phyloP scores from a whole-genome alignment of 2,113 vertebrate species.

The Prionailurus viverrinus region DNA sequence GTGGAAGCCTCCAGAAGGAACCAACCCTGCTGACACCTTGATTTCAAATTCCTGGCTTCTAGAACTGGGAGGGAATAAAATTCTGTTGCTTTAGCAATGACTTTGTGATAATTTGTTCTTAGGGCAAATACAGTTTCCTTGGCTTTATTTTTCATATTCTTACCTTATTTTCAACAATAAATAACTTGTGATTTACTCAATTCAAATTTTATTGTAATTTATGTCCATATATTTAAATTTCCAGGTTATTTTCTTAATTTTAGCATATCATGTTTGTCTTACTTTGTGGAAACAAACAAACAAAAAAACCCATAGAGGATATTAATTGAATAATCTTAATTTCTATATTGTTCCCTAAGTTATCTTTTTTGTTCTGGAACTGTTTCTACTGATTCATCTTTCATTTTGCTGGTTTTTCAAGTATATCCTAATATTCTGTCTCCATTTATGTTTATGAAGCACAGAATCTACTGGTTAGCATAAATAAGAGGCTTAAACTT shows the following conservation, averaged over 20 bases:
- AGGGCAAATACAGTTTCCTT: constrained; percentile 19
- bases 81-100: background rate
- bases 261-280: background rate
- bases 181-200: background rate
- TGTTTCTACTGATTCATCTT: background rate
- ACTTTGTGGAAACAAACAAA: background rate
- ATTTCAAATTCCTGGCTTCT: background rate
- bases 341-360: background rate
- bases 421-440: background rate
- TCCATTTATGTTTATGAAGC: constrained; percentile 5
- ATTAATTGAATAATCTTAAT: background rate
- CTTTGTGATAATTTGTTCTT: background rate
- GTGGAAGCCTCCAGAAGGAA: background rate
- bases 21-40: background rate
- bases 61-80: background rate
- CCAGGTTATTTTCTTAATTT: constrained; percentile 8
- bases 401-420: constrained; percentile 27
- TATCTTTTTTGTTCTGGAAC: background rate
- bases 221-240: constrained; percentile 31
- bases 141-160: background rate
- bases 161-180: constrained; percentile 18
- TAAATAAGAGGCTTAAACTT: background rate
- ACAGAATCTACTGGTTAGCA: background rate
- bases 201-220: constrained; percentile 7
- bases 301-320: background rate